Evolutionary conservation across 1,140 invertebrate genomes (phyloP), one percentile per base, ranked within the genome.

Genomic region (Neotoxoptera formosana): DNA sequence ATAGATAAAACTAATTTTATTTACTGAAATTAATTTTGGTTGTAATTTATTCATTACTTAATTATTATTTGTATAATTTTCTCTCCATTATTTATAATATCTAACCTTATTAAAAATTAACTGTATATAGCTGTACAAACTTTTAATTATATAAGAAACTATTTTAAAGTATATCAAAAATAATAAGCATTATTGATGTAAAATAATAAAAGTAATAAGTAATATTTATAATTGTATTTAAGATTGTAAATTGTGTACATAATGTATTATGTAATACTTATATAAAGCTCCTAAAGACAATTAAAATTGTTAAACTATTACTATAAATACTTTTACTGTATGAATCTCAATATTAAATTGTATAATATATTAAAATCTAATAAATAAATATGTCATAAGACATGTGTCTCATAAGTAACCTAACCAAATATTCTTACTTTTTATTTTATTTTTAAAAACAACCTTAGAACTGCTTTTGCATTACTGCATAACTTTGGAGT

Each of bases 251-350:
- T 34, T 51, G 20, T 88, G 30, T 88, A 88, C 9, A 89, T 34
- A 53, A 88, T 88, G 3, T 53, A 89, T 53, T 89, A 36, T 1
- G 11, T n/a, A 14, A 67, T 60, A 60, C 4, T 53, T 53, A 53
- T 89, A 45, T 87, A 88, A 48, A 51, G 25, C 17, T 51, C n/a
- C n/a, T 86, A 45, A 88, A 48, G 86, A 88, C 7, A 21, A 17
- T 88, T 88, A 48, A 88, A 34, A 88, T 88, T 88, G 20, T 88
- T 48, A 87, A 87, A 87, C n/a, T 30, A n/a, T 48, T 87, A 20
- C n/a, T n/a, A 25, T 45, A 84, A 84, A 84, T 67, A 67, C 30
- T 67, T 23, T 41, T 45, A 81, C n/a, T 84, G 36, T 36, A 84
- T 45, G 11, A 84, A 41, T 45, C 8, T 45, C 36, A 45, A 25